Conservation (phyloP, 2,888 invertebrate genomes). For the Tholera decimalis region DNA sequence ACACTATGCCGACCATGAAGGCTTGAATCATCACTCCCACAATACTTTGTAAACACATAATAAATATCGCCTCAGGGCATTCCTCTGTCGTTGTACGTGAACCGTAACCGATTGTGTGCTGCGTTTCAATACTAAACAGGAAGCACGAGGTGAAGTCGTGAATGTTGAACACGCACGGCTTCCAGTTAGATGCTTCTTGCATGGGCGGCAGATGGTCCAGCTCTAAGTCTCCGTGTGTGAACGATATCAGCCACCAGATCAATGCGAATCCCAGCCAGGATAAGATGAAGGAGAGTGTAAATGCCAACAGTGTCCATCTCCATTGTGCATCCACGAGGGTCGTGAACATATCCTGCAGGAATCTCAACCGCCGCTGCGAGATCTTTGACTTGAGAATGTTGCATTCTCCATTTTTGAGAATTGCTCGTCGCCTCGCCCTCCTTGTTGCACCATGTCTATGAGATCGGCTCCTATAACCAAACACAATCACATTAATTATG, state of each 20-base stretch:
- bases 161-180: slow-evolving; percentile 96
- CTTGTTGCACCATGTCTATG: slow-evolving; percentile 93
- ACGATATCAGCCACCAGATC: slow-evolving; percentile 97
- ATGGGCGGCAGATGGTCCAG: slow-evolving; percentile 90
- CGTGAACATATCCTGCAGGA: slow-evolving; percentile 96
- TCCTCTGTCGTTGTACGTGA: slow-evolving; percentile 96
- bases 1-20: slow-evolving; percentile 96
- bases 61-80: slow-evolving; percentile 97
- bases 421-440: slow-evolving; percentile 95
- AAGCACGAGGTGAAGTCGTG: slow-evolving; percentile 96
- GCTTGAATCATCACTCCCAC: slow-evolving; percentile 96
- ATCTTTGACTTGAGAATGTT: slow-evolving; percentile 98
- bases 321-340: slow-evolving; percentile 98
- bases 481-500: slow-evolving; percentile 66
- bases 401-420: slow-evolving; percentile 99
- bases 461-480: slow-evolving; percentile 92
- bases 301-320: slow-evolving; percentile 97
- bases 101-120: slow-evolving; percentile 97
- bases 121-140: slow-evolving; percentile 98
- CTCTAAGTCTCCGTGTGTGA: slow-evolving; percentile 96
- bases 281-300: slow-evolving; percentile 96
- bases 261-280: slow-evolving; percentile 97
- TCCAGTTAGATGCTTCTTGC: slow-evolving; percentile 92
- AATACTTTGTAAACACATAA: slow-evolving; percentile 97
- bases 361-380: slow-evolving; percentile 95